These are phyloP conservation scores for Sphaerodactylus townsendi DNA, from an alignment of 2,113 vertebrate genomes.

Conservation along the genomic window DNA sequence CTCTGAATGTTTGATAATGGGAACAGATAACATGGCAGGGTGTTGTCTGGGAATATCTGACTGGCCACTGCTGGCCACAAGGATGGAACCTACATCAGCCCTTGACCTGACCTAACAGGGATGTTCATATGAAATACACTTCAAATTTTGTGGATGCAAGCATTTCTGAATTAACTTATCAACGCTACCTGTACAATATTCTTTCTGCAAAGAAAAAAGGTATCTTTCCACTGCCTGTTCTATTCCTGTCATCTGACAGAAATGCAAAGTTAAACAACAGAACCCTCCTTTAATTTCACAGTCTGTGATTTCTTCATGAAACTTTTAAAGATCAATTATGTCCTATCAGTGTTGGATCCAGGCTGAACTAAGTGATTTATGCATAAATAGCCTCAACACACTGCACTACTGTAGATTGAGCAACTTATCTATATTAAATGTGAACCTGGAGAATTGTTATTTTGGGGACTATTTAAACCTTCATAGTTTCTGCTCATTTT, in stretches of 20 bases:
- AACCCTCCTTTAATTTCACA: slow-evolving; percentile 76
- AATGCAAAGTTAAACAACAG: slow-evolving; percentile 71
- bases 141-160: slow-evolving; percentile 45
- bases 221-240: slow-evolving; percentile 29
- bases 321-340: slow-evolving; percentile 77
- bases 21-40: background rate
- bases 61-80: background rate
- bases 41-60: background rate
- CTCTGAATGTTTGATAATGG: background rate
- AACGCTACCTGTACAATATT: slow-evolving; percentile 43
- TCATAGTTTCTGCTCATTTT: slow-evolving; percentile 32
- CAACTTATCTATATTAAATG: slow-evolving; percentile 64
- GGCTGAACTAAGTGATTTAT: slow-evolving; percentile 75
- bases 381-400: slow-evolving; percentile 60
- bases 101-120: background rate
- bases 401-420: slow-evolving; percentile 49
- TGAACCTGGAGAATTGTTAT: slow-evolving; percentile 48
- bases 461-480: slow-evolving; percentile 50
- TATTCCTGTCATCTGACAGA: slow-evolving; percentile 49
- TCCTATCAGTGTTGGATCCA: slow-evolving; percentile 70
- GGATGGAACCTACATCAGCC: background rate
- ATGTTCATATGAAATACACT: slow-evolving; percentile 24
- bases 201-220: slow-evolving; percentile 47
- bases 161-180: slow-evolving; percentile 44
- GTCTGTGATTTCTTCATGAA: slow-evolving; percentile 74